Percentiles rank a stretch among this genome's conserved stretches.
Evolutionary conservation across 2,888 invertebrate species (phyloP).

Genomic region (Aphrophora alni): DNA sequence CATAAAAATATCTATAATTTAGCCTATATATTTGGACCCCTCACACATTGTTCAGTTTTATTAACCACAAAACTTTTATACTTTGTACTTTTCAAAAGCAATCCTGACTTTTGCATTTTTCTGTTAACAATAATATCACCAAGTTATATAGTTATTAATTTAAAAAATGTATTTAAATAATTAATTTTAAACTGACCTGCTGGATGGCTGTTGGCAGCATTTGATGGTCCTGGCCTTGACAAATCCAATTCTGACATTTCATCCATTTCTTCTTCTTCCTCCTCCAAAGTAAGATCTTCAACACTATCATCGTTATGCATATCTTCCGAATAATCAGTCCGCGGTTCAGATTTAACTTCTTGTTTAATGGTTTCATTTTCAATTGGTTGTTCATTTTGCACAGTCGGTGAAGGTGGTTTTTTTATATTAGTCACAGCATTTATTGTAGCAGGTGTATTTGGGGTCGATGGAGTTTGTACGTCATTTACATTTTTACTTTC

Average conservation of each 20-base stretch:
- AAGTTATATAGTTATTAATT: no score
- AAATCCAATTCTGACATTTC: slow-evolving; percentile 64
- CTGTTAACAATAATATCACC: no score
- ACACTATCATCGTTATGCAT: slow-evolving; percentile 71
- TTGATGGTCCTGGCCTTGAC: slow-evolving; percentile 48
- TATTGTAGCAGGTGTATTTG: background rate
- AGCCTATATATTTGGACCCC: no score
- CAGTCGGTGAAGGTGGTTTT: background rate
- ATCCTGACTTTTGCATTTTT: no score
- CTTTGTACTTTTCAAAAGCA: no score
- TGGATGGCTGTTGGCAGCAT: slow-evolving; percentile 38
- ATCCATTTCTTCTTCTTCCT: slow-evolving; percentile 71
- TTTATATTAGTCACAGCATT: background rate
- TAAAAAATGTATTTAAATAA: no score
- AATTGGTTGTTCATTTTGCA: slow-evolving; percentile 18
- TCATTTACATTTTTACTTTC: slow-evolving; percentile 9
- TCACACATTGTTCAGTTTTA: no score
- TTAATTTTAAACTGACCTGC: slow-evolving; percentile 18
- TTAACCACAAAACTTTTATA: no score
- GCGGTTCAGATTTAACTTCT: slow-evolving; percentile 41
- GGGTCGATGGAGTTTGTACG: background rate
- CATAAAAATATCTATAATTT: no score
- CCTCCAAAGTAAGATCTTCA: slow-evolving; percentile 83
- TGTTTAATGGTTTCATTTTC: slow-evolving; percentile 34
- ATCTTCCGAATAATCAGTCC: slow-evolving; percentile 41